Conservation (phyloP, 2,797 vertebrate genomes). For the Fistularia tabacaria region DNA sequence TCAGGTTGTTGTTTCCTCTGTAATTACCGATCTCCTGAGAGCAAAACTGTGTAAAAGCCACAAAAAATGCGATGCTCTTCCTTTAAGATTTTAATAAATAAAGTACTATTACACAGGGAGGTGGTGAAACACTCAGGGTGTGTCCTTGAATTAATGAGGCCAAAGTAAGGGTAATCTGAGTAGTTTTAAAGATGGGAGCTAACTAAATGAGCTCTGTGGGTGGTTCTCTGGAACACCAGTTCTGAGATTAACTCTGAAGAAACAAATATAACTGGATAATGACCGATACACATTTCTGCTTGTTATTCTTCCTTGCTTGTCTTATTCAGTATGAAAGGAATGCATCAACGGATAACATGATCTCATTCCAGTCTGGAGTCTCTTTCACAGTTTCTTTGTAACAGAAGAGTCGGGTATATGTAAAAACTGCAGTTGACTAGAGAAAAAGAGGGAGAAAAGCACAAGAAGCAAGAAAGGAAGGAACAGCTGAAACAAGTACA, state of each 20-base stretch:
- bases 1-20: slow-evolving; percentile 29
- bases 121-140: slow-evolving; percentile 12
- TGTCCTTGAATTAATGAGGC: slow-evolving; percentile 50
- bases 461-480: background rate
- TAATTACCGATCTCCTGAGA: slow-evolving; percentile 26
- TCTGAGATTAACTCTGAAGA: slow-evolving; percentile 34
- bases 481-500: background rate
- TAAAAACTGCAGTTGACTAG: background rate
- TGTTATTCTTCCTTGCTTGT: slow-evolving; percentile 38
- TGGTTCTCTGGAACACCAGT: slow-evolving; percentile 17
- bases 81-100: slow-evolving; percentile 20
- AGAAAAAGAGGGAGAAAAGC: background rate
- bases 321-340: slow-evolving; percentile 65
- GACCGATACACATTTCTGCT: slow-evolving; percentile 14
- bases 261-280: slow-evolving; percentile 34
- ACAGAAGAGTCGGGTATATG: too few relatives aligned
- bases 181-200: background rate
- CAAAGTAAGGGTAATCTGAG: slow-evolving; percentile 8
- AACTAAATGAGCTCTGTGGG: slow-evolving; percentile 27
- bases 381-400: background rate
- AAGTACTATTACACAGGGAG: slow-evolving; percentile 16
- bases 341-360: slow-evolving; percentile 58
- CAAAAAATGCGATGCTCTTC: slow-evolving; percentile 16
- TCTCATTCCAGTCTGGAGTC: slow-evolving; percentile 54
- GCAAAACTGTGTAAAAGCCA: slow-evolving; percentile 10